These are phyloP conservation scores for Morinoia aosen DNA, from an alignment of 2,888 invertebrate species.

Conservation along the genomic window DNA sequence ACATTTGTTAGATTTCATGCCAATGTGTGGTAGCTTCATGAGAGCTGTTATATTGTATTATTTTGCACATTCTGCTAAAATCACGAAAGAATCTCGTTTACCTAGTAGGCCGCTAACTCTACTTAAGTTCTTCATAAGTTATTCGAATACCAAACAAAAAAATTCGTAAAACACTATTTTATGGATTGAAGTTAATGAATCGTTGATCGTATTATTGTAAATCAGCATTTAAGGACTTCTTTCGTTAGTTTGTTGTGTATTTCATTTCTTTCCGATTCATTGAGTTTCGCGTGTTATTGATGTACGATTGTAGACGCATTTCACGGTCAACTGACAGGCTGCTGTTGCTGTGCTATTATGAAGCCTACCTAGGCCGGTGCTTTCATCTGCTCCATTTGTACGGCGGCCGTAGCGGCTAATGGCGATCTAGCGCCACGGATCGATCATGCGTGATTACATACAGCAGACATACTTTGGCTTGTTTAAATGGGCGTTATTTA, in stretches of 20 bases:
- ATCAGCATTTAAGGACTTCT: too few relatives aligned
- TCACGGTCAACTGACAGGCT: conserved; percentile 20
- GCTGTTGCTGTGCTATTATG: conserved; percentile 12
- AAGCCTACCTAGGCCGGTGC: neutral
- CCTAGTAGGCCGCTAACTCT: too few relatives aligned
- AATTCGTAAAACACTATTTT: too few relatives aligned
- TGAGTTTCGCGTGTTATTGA: neutral
- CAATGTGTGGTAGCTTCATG: too few relatives aligned
- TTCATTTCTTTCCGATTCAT: neutral
- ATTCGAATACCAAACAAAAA: too few relatives aligned
- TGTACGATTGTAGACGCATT: neutral
- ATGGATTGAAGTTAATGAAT: too few relatives aligned
- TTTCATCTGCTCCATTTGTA: neutral
- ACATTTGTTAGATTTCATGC: too few relatives aligned
- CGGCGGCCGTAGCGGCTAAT: neutral
- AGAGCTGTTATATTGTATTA: too few relatives aligned
- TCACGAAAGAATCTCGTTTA: too few relatives aligned
- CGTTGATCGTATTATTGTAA: too few relatives aligned
- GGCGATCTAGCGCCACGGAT: conserved; percentile 19
- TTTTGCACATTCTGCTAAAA: too few relatives aligned
- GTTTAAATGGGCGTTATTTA: conserved; percentile 37
- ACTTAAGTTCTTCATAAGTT: too few relatives aligned
- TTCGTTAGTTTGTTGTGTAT: neutral
- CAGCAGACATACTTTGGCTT: conserved; percentile 40
- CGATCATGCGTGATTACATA: conserved; percentile 47